phyloP scores from a whole-genome alignment of 2,797 vertebrate species.

The Gymnothorax reevesii region DNA sequence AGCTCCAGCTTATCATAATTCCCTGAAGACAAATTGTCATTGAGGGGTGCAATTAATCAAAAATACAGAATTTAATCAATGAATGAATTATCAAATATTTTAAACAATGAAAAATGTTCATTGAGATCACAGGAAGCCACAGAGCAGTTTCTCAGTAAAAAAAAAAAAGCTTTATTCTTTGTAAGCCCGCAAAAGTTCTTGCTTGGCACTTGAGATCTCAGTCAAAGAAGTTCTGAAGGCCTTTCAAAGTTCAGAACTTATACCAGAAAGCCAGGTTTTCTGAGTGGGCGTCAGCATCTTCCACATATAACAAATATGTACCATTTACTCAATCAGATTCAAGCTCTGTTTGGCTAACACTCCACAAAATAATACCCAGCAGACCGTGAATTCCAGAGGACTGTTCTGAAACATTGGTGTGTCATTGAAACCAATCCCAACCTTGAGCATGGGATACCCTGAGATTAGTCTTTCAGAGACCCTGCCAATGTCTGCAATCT shows the following conservation, averaged over 20 bases:
- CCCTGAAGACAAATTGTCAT: neutral
- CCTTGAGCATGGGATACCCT: no score
- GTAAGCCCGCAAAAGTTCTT: neutral
- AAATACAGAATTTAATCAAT: neutral
- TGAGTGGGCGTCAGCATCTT: neutral
- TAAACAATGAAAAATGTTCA: neutral
- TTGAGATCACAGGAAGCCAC: slow-evolving; percentile 2
- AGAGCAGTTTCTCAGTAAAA: neutral
- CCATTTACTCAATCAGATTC: neutral
- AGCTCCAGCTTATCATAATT: neutral
- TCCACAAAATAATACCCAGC: neutral
- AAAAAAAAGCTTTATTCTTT: neutral
- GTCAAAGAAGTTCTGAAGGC: slow-evolving; percentile 11
- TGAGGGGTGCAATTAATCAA: neutral
- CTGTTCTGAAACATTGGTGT: no score
- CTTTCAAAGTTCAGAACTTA: neutral
- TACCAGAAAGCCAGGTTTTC: neutral
- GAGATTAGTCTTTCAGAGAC: no score
- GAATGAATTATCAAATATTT: neutral
- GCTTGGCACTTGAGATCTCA: neutral
- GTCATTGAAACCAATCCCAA: no score
- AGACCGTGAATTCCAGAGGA: no score
- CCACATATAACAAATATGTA: neutral
- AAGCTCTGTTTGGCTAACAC: neutral
- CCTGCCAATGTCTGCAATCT: no score